Percentiles rank a stretch among this genome's conserved stretches.
Conservation (phyloP, 2,113 vertebrate species). For the Poeciliopsis turrubarensis region DNA sequence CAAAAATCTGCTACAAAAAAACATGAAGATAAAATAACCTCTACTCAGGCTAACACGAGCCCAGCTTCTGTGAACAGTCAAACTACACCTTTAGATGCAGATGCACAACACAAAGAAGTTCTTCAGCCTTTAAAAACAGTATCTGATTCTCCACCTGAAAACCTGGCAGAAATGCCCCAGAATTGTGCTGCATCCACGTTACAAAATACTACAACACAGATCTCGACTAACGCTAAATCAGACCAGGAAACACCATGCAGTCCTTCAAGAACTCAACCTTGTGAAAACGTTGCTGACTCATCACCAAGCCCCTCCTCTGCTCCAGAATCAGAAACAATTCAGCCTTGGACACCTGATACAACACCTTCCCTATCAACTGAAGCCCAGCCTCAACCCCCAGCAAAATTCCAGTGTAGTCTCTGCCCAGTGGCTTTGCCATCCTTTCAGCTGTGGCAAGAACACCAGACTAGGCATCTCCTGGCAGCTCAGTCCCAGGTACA, state of each 20-base stretch:
- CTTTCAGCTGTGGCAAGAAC: conserved; percentile 97
- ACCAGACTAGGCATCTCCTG: conserved; percentile 96
- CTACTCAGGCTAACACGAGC: conserved; percentile 28
- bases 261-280: conserved; percentile 57
- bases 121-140: conserved; percentile 16
- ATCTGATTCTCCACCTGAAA: conserved; percentile 36
- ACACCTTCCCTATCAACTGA: conserved; percentile 47
- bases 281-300: conserved; percentile 77
- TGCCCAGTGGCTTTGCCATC: conserved; percentile 93
- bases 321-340: conserved; percentile 80
- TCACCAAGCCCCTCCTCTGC: conserved; percentile 83
- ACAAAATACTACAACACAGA: conserved; percentile 77
- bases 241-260: conserved; percentile 82
- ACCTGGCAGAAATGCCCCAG: conserved; percentile 79
- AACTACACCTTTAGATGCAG: conserved; percentile 34
- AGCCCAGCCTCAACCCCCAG: conserved; percentile 80
- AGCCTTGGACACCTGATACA: conserved; percentile 60
- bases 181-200: conserved; percentile 72
- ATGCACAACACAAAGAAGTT: conserved; percentile 37
- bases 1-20: conserved; percentile 34
- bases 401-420: conserved; percentile 95
- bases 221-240: conserved; percentile 75
- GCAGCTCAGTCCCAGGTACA: conserved; percentile 96
- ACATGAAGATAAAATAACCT: conserved; percentile 42
- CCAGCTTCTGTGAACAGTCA: conserved; percentile 28